phyloP scores from a whole-genome alignment of 2,888 invertebrate species.

The Pasiphila rectangulata region DNA sequence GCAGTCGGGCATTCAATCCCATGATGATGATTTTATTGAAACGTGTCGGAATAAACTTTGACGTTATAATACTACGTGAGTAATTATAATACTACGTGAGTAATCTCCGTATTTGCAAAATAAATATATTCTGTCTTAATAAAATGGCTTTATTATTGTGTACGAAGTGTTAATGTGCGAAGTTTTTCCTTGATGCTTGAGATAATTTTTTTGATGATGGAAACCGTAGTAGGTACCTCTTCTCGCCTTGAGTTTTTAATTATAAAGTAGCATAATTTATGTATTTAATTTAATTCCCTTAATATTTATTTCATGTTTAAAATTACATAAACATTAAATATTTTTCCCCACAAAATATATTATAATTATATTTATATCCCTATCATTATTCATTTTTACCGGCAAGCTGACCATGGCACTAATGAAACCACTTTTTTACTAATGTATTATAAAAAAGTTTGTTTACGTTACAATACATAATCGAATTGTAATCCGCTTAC shows the following conservation, averaged over 20 bases:
- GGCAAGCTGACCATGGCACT: neutral
- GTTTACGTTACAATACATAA: conserved; percentile 6
- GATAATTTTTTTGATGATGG: neutral
- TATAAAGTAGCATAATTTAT: neutral
- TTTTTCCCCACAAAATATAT: neutral
- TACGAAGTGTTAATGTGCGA: too few relatives aligned
- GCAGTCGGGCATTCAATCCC: too few relatives aligned
- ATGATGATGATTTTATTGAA: too few relatives aligned
- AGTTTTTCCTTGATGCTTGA: too few relatives aligned
- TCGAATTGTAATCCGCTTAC: conserved; percentile 15
- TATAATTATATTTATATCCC: too few relatives aligned
- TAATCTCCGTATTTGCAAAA: too few relatives aligned
- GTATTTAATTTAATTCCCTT: neutral
- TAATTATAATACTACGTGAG: too few relatives aligned
- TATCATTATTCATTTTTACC: conserved; percentile 4
- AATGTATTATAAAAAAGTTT: conserved; percentile 6
- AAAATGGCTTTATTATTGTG: too few relatives aligned
- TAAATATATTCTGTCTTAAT: too few relatives aligned
- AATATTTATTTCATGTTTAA: neutral
- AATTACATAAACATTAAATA: neutral
- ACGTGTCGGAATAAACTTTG: too few relatives aligned
- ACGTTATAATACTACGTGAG: too few relatives aligned
- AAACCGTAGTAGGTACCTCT: neutral
- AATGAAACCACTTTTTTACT: neutral
- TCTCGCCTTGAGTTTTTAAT: neutral